A percentile compares a stretch with the other conserved stretches of the same genome.
These are phyloP conservation scores for Campopleginae sp. DNA, from an alignment of 2,888 invertebrate species.

Conservation along the genomic window DNA sequence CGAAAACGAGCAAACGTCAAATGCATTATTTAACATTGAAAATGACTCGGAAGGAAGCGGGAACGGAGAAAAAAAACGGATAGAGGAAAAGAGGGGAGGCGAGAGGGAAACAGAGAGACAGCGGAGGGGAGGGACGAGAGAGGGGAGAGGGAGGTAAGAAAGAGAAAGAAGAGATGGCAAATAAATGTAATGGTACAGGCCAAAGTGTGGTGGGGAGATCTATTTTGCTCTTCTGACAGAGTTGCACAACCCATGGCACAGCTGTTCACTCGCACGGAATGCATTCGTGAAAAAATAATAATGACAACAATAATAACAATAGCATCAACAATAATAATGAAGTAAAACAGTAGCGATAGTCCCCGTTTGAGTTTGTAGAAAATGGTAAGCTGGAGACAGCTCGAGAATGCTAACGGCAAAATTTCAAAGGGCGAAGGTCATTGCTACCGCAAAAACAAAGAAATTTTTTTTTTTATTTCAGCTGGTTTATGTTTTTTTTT, in stretches of 20 bases:
- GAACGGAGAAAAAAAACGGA: slow-evolving; percentile 63
- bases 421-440: slow-evolving; percentile 44
- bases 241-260: slow-evolving; percentile 75
- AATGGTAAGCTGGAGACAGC: not conserved
- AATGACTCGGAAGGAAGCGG: slow-evolving; percentile 63
- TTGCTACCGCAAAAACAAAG: slow-evolving; percentile 17
- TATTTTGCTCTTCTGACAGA: slow-evolving; percentile 76
- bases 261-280: slow-evolving; percentile 75
- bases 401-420: slow-evolving; percentile 3
- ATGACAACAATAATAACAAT: slow-evolving; percentile 49
- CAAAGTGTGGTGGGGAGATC: slow-evolving; percentile 70
- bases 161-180: slow-evolving; percentile 42
- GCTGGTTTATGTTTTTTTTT: slow-evolving; percentile 47
- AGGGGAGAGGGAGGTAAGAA: not conserved
- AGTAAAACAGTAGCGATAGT: slow-evolving; percentile 37
- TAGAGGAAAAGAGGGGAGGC: slow-evolving; percentile 46
- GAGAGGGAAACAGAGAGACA: slow-evolving; percentile 17
- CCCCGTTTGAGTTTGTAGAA: slow-evolving; percentile 1
- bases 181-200: slow-evolving; percentile 70
- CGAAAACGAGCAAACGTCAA: slow-evolving; percentile 45
- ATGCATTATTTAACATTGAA: slow-evolving; percentile 69
- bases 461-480: not conserved
- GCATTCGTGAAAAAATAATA: slow-evolving; percentile 61
- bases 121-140: slow-evolving; percentile 13
- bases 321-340: slow-evolving; percentile 47